Percentiles rank a stretch among this genome's conserved stretches.
Evolutionary conservation across 2,113 vertebrate genomes (phyloP).

Genomic region (Gallinago jamesoni): DNA sequence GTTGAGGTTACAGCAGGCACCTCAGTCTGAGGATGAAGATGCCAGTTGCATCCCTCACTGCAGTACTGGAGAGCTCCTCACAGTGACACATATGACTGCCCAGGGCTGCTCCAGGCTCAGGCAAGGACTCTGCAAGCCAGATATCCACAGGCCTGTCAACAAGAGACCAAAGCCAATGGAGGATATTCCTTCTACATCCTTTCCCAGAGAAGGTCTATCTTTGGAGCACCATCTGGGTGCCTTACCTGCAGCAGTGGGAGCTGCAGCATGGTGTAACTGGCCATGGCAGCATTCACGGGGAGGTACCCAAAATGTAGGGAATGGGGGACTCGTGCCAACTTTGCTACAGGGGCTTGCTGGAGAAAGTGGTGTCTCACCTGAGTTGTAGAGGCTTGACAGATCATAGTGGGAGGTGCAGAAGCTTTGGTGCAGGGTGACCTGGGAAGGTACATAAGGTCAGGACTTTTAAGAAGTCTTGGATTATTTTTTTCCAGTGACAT

Average conservation of each 20-base stretch:
- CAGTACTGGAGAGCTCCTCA: background rate
- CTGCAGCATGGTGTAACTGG: background rate
- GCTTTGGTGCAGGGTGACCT: background rate
- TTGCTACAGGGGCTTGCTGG: background rate
- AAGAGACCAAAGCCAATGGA: background rate
- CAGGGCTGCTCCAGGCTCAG: background rate
- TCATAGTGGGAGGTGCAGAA: background rate
- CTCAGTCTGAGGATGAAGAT: background rate
- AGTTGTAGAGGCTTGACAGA: background rate
- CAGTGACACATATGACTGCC: background rate
- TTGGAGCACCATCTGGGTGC: background rate
- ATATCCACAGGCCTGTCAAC: background rate
- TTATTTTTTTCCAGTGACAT: background rate
- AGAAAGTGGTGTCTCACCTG: background rate
- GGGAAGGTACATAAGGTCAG: background rate
- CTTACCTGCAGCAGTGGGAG: background rate
- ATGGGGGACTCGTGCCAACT: background rate
- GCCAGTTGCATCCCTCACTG: background rate
- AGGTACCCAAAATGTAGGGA: background rate
- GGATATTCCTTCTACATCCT: background rate
- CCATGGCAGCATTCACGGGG: fast-evolving
- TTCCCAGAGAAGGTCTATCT: background rate
- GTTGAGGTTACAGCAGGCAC: background rate
- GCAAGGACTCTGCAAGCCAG: background rate
- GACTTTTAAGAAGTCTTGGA: background rate